phyloP scores from a whole-genome alignment of 2,797 vertebrate species.

The Enteromius mattozi region DNA sequence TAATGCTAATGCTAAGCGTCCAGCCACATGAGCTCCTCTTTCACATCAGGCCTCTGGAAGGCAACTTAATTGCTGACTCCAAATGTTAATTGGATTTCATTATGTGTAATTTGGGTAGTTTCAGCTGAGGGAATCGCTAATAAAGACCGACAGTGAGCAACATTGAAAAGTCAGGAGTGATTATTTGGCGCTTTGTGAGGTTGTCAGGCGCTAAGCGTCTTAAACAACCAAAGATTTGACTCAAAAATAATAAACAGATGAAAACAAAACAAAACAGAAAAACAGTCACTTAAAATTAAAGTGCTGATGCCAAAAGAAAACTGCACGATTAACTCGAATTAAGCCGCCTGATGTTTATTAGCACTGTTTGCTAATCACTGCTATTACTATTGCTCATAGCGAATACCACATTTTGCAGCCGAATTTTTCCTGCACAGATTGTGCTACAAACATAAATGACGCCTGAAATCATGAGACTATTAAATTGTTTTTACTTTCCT shows the following conservation, averaged over 20 bases:
- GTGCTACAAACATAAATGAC: background rate
- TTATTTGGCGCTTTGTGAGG: constrained; percentile 30
- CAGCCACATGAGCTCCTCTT: constrained; percentile 38
- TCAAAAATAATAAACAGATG: constrained; percentile 5
- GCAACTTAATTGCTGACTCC: constrained; percentile 76
- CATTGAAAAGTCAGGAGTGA: constrained; percentile 12
- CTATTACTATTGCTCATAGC: background rate
- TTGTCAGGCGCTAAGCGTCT: background rate
- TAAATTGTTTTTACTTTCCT: background rate
- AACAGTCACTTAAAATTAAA: constrained; percentile 18
- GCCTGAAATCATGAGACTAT: background rate
- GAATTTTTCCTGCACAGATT: background rate
- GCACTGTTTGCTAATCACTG: background rate
- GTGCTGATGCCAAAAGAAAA: background rate
- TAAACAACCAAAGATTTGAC: background rate
- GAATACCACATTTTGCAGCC: background rate
- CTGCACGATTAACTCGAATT: background rate
- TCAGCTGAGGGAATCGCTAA: constrained; percentile 75
- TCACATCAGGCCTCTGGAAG: constrained; percentile 69
- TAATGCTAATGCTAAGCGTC: constrained; percentile 28
- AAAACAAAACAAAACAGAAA: constrained; percentile 4
- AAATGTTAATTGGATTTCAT: constrained; percentile 82
- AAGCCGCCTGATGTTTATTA: constrained; percentile 18
- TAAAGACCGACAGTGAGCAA: constrained; percentile 70
- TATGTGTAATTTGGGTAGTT: constrained; percentile 78